These are phyloP conservation scores for Gopherus evgoodei DNA, from an alignment of 2,113 vertebrate species.

Conservation along the genomic window DNA sequence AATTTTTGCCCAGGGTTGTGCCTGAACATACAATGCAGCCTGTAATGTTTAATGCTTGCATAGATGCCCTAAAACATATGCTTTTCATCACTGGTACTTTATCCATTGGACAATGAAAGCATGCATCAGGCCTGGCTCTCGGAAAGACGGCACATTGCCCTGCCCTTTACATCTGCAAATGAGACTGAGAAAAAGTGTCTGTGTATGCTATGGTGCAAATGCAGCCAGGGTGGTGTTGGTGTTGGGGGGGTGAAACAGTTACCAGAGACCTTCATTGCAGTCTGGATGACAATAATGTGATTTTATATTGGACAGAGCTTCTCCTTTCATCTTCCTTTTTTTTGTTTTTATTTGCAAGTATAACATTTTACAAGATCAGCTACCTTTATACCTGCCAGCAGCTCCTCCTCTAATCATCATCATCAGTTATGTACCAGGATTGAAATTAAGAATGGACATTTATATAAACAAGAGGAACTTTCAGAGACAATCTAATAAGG, in stretches of 20 bases:
- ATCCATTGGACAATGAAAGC: neutral
- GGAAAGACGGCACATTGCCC: neutral
- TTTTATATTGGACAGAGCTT: neutral
- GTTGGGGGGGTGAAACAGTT: neutral
- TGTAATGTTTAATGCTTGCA: neutral
- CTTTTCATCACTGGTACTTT: neutral
- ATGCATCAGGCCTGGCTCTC: neutral
- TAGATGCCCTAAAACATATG: neutral
- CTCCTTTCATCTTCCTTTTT: neutral
- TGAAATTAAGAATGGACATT: neutral
- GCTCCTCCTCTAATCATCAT: neutral
- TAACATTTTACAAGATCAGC: neutral
- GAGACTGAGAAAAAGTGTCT: neutral
- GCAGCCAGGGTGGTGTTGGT: neutral
- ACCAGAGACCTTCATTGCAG: neutral
- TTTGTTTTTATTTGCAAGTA: neutral
- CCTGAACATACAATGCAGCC: neutral
- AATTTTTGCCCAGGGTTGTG: neutral
- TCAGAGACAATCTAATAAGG: neutral
- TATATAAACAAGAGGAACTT: neutral
- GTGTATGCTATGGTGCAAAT: neutral
- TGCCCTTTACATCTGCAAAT: neutral
- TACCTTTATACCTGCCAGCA: neutral
- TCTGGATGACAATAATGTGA: neutral
- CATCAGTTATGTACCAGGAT: neutral